Evolutionary conservation across 92 coral and sea anemone species (phyloP).

Genomic region (Epizoanthus rinbou): DNA sequence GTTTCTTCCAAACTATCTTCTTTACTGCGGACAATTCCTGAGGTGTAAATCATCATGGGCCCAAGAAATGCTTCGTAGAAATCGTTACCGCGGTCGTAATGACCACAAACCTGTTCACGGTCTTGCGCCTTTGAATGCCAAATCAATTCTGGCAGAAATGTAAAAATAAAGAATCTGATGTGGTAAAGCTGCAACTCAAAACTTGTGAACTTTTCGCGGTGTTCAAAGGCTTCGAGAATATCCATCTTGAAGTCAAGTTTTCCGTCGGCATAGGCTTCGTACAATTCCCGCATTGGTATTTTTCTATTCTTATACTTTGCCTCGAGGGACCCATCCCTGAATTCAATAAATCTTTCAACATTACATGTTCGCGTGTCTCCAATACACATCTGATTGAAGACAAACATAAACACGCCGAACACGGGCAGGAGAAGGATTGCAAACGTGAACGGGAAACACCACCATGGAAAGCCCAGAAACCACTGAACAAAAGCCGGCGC

Average conservation of each 20-base stretch:
- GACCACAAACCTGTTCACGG: conserved; percentile 95
- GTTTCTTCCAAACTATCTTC: conserved; percentile 85
- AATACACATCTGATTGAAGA: conserved; percentile 76
- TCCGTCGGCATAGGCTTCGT: conserved; percentile 97
- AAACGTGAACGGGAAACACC: conserved; percentile 74
- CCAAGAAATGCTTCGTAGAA: conserved; percentile 96
- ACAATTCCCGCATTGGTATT: conserved; percentile 82
- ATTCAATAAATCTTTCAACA: conserved; percentile 71
- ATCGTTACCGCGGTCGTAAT: conserved; percentile 97
- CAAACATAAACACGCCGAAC: conserved; percentile 73
- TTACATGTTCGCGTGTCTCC: conserved; percentile 59
- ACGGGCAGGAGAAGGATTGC: conserved; percentile 69
- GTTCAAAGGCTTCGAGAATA: conserved; percentile 86
- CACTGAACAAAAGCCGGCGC: conserved; percentile 85
- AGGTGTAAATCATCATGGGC: conserved; percentile 92
- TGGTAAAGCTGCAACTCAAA: conserved; percentile 85
- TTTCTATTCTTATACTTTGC: conserved; percentile 67
- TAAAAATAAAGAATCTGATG: conserved; percentile 75
- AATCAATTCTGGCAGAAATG: conserved; percentile 89
- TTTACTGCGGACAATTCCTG: conserved; percentile 75
- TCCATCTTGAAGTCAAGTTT: conserved; percentile 93
- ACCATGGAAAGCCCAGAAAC: conserved; percentile 83
- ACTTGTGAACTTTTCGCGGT: conserved; percentile 80
- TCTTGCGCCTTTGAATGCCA: conserved; percentile 93
- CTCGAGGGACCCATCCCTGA: conserved; percentile 74